Evolutionary conservation across 2,797 vertebrate genomes (phyloP).

Genomic region (Sebastiscus tertius): DNA sequence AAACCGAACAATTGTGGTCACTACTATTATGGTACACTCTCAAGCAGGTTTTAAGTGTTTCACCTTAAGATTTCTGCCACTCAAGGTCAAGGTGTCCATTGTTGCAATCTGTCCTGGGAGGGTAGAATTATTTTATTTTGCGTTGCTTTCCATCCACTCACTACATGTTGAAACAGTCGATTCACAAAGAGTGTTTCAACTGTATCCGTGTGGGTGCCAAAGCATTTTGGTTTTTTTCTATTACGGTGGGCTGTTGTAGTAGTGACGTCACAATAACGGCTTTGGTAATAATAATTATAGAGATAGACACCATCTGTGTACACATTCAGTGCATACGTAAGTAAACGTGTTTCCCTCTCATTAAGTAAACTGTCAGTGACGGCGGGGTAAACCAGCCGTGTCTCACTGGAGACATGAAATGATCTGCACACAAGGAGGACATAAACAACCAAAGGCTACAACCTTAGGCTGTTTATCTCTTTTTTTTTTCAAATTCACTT

Average conservation of each 20-base stretch:
- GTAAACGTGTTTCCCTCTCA: conserved; percentile 80
- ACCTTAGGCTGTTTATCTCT: conserved; percentile 65
- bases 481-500: conserved; percentile 21
- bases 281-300: conserved; percentile 80
- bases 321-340: conserved; percentile 83
- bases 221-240: conserved; percentile 85
- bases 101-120: conserved; percentile 86
- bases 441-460: conserved; percentile 53
- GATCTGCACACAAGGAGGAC: conserved; percentile 45
- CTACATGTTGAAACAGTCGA: conserved; percentile 89
- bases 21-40: conserved; percentile 99
- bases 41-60: conserved; percentile 83
- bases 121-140: conserved; percentile 85
- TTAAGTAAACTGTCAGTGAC: conserved; percentile 78
- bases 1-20: conserved; percentile 99
- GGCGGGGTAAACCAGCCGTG: conserved; percentile 13
- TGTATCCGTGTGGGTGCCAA: conserved; percentile 88
- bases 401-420: conserved; percentile 55
- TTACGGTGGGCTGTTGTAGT: conserved; percentile 86
- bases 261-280: conserved; percentile 89
- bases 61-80: conserved; percentile 84
- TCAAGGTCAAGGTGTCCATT: conserved; percentile 85
- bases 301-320: conserved; percentile 65
- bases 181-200: conserved; percentile 86
- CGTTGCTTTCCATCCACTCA: conserved; percentile 88